phyloP scores from a whole-genome alignment of 1,140 invertebrate species.

The Euura lappo region DNA sequence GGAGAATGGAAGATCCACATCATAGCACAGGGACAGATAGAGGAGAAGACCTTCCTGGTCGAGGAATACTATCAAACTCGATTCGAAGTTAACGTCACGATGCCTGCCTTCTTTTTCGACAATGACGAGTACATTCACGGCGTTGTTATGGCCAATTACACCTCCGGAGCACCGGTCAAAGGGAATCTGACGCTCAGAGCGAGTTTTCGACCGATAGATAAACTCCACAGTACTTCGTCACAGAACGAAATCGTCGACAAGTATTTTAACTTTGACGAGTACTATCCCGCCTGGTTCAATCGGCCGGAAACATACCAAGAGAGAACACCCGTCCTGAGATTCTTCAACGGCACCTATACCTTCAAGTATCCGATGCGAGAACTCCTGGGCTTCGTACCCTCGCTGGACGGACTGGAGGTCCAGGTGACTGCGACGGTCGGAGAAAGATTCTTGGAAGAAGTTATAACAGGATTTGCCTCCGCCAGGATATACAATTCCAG shows the following conservation, averaged over 20 bases:
- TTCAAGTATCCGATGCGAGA: constrained; percentile 87
- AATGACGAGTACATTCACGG: constrained; percentile 84
- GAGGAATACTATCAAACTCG: constrained; percentile 95
- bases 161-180: constrained; percentile 79
- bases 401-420: constrained; percentile 81
- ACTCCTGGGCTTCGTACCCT: constrained; percentile 70
- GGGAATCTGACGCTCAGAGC: constrained; percentile 89
- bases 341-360: constrained; percentile 83
- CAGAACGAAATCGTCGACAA: constrained; percentile 64
- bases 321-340: constrained; percentile 71
- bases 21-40: constrained; percentile 85
- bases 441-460: constrained; percentile 87
- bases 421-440: constrained; percentile 88
- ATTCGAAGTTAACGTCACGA: constrained; percentile 94
- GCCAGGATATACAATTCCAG: constrained; percentile 88
- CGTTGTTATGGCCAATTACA: constrained; percentile 92
- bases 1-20: constrained; percentile 92
- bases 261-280: constrained; percentile 79
- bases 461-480: constrained; percentile 85
- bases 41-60: constrained; percentile 85
- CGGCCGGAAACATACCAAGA: constrained; percentile 62
- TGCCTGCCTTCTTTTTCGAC: constrained; percentile 91
- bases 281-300: constrained; percentile 79
- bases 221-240: not conserved
- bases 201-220: constrained; percentile 72